These are phyloP conservation scores for Poeciliopsis prolifica DNA, from an alignment of 2,113 vertebrate genomes.

Conservation along the genomic window DNA sequence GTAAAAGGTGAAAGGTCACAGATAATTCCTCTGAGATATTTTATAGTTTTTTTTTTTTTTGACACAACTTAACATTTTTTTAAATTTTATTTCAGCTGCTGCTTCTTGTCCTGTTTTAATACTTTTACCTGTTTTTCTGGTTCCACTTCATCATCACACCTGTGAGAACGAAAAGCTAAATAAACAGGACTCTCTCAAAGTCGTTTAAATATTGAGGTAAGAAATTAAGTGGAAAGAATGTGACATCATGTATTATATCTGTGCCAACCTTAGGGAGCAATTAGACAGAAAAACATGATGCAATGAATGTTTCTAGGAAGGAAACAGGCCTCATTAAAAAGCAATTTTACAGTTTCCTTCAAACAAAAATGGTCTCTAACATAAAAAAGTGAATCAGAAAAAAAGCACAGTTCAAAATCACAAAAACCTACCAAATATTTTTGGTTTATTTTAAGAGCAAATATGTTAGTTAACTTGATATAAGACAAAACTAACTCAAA, in stretches of 20 bases:
- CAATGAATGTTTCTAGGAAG: not conserved
- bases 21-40: not conserved
- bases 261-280: too few relatives aligned
- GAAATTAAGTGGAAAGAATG: slow-evolving; percentile 27
- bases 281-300: not conserved
- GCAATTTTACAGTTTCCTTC: not conserved
- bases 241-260: slow-evolving; percentile 15
- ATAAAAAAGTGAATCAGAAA: not conserved
- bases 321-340: slow-evolving; percentile 5
- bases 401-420: too few relatives aligned
- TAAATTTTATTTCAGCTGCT: too few relatives aligned
- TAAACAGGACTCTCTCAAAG: slow-evolving; percentile 12
- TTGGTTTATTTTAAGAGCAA: too few relatives aligned
- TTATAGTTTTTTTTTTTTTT: too few relatives aligned
- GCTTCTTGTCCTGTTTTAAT: not conserved
- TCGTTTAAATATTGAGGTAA: slow-evolving; percentile 5
- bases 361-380: slow-evolving; percentile 1
- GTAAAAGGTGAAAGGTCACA: too few relatives aligned
- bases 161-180: slow-evolving; percentile 9
- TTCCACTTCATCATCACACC: slow-evolving; percentile 18
- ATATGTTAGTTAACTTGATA: too few relatives aligned
- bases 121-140: slow-evolving; percentile 8
- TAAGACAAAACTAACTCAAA: too few relatives aligned
- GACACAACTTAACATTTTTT: too few relatives aligned
- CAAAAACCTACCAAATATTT: too few relatives aligned